Base-by-base conservation (phyloP, 2,888 invertebrate genomes). In the Pterostichus niger region DNA sequence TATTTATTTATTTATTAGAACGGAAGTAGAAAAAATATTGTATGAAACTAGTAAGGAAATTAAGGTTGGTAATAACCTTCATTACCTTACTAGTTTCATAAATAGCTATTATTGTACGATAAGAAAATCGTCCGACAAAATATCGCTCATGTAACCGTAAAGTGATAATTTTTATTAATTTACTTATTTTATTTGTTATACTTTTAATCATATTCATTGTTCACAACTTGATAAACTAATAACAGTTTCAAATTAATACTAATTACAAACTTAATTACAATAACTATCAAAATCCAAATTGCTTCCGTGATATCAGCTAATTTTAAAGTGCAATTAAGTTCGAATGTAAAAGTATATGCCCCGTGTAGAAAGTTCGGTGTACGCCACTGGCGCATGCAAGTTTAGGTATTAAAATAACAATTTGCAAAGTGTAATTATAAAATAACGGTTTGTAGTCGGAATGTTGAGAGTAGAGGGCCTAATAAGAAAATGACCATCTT, bases 351-450 rank as follows among this genome's bases (percentile, higher is more conserved):
- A n/a, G 61, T 61, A n/a, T 33, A 13, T 40, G 17, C 40, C 7
- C 15, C 13, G 64, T 40, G 15, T 40, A 40, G 68, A 24, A 71
- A 44, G 17, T 15, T 15, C 11, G 6, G 15, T 9, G 17, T 17
- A 44, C 40, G 44, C 9, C 68, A 44, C 68, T 35, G 64, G n/a
- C 7, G 10, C 35, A 13, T 64, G 35, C 15, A 71, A 71, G 68
- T 71, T 71, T 71, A 15, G 68, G 76, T 76, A 76, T 54, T 56
- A 56, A 52, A 40, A 76, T 76, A 76, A 76, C 76, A 76, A 76
- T 76, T 76, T 76, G 76, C 75, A 52, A 35, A 75, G 46, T 76
- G 76, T 56, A 76, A 56, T 76, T 76, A 76, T 76, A 56, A 76
- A 76, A 76, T 76, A 56, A 76, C 56, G 76, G 40, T 15, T 64